Evolutionary conservation across 2,888 invertebrate genomes (phyloP), one percentile per base, ranked within the genome.

Genomic region (Pogonocherus hispidulus): DNA sequence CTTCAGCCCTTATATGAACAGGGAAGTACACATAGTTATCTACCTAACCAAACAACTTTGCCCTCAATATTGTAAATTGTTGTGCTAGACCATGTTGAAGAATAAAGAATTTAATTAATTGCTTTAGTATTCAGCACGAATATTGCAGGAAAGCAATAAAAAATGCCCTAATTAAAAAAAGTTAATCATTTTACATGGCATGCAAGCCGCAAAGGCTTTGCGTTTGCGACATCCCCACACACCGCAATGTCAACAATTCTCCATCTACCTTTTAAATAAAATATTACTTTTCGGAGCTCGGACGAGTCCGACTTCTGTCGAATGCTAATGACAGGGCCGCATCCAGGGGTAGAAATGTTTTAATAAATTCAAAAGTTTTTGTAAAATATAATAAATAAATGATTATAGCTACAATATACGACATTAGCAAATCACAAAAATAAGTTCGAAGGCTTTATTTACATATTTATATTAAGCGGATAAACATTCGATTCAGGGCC

Each of bases 201-300:
- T 14, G 20, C 56, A 11, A 20, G 22, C 37, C 14, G n/a, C n/a
- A n/a, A 18, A 14, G 35, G 9, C 37, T 37, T 37, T 41, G 20
- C n/a, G n/a, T 41, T 41, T 55, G 55, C 55, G 55, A 55, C 55
- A 14, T 14, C 49, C n/a, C 18, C 5, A 5, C 3, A n/a, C n/a
- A 16, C 14, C 14, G 14, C 16, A 41, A n/a, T 14, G 46, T 41
- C 63, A 44, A n/a, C n/a, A n/a, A 44, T 49, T 27, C 1, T 4
- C 35, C 23, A 57, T 57, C 56, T 57, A 65, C 57, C 65, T 65
- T 65, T 65, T 57, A 65, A 41, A n/a, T n/a, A n/a, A n/a, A n/a
- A 41, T 2, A 65, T 37, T 20, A 65, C 54, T 46, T 46, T 23
- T 37, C 37, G 51, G 55, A 16, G 14, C 23, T 56, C 56, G 57